Percentiles rank a stretch among this genome's conserved stretches.
Evolutionary conservation across 2,888 invertebrate species (phyloP).

Genomic region (Entomobrya multifasciata): DNA sequence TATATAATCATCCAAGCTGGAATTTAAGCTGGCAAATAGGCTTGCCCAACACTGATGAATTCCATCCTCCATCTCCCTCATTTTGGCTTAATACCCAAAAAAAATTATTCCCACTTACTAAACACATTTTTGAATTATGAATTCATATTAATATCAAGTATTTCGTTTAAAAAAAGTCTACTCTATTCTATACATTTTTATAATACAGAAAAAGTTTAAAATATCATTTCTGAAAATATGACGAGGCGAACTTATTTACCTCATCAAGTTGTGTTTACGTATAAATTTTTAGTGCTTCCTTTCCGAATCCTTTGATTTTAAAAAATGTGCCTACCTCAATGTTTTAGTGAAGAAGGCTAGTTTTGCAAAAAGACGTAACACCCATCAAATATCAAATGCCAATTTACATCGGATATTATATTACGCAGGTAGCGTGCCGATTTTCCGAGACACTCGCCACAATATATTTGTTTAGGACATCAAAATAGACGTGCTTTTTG

Average conservation of each 20-base stretch:
- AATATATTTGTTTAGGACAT: too few species aligned
- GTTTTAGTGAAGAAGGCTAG: too few species aligned
- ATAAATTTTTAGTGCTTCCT: conserved; percentile 13
- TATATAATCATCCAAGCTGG: conserved; percentile 46
- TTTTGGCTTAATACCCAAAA: conserved; percentile 65
- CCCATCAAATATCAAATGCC: too few species aligned
- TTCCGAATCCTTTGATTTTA: background rate
- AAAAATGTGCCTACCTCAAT: background rate
- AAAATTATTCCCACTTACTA: conserved; percentile 47
- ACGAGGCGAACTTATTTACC: background rate
- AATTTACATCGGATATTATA: too few species aligned
- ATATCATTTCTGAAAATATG: background rate
- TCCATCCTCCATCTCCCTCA: background rate
- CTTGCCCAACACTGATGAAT: conserved; percentile 13
- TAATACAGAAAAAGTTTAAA: conserved; percentile 27
- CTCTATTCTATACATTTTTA: too few species aligned
- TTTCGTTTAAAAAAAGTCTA: too few species aligned
- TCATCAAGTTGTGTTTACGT: background rate
- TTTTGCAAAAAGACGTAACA: too few species aligned
- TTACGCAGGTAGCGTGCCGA: too few species aligned
- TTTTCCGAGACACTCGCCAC: too few species aligned
- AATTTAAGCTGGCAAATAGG: conserved; percentile 45
- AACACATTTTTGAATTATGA: conserved; percentile 17
- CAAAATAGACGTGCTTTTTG: too few species aligned
- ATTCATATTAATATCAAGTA: background rate